Evolutionary conservation across 2,797 vertebrate species (phyloP).

Genomic region (Lacerta agilis): DNA sequence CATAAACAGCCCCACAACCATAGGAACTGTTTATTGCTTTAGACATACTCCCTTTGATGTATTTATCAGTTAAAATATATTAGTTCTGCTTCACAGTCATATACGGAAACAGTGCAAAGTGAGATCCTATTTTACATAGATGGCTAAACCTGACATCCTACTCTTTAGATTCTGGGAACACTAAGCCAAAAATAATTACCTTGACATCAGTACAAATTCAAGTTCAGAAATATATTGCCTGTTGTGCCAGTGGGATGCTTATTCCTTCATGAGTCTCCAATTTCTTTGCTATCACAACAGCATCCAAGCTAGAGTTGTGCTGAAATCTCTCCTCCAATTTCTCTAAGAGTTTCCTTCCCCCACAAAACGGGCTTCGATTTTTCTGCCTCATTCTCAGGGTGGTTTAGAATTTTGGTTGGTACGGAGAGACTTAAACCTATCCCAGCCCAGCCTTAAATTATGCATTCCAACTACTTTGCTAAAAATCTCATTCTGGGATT

Average conservation of each 20-base stretch:
- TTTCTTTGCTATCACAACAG: constrained; percentile 16
- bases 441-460: constrained; percentile 47
- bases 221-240: background rate
- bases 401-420: no score
- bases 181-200: constrained; percentile 25
- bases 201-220: background rate
- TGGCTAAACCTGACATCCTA: constrained; percentile 42
- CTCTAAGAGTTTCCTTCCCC: background rate
- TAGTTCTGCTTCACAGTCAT: constrained; percentile 72
- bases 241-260: background rate
- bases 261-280: constrained; percentile 21
- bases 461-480: constrained; percentile 6
- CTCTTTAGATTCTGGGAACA: constrained; percentile 44
- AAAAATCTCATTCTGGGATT: no score
- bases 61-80: constrained; percentile 75
- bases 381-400: no score
- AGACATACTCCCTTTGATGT: constrained; percentile 74
- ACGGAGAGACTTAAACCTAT: no score
- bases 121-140: constrained; percentile 52
- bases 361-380: background rate
- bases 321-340: background rate
- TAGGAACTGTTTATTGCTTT: constrained; percentile 74
- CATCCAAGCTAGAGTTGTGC: no score
- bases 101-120: constrained; percentile 57
- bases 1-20: constrained; percentile 63